These are phyloP conservation scores for Drosophila lowei DNA, from an alignment of 1,140 invertebrate species.

Conservation along the genomic window DNA sequence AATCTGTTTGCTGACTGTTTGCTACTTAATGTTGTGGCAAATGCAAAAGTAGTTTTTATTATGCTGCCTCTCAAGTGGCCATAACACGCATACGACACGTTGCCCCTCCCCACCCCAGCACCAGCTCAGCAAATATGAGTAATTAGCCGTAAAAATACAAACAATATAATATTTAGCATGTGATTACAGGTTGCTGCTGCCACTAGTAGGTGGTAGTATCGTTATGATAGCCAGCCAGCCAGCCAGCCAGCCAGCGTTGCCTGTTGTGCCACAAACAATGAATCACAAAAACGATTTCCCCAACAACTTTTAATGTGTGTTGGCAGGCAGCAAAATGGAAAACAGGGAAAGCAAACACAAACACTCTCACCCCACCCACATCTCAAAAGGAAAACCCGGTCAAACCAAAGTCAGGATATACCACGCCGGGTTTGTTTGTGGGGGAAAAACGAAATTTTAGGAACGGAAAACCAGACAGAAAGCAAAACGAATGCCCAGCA, in stretches of 20 bases:
- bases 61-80: conserved; percentile 57
- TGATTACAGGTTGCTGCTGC: conserved; percentile 53
- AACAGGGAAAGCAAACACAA: conserved; percentile 2
- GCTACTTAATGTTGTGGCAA: conserved; percentile 11
- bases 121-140: conserved; percentile 51
- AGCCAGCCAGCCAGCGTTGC: conserved; percentile 19
- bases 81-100: conserved; percentile 72
- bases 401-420: conserved; percentile 21
- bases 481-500: conserved; percentile 29
- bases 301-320: conserved; percentile 54
- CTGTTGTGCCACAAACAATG: conserved; percentile 52
- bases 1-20: conserved; percentile 14
- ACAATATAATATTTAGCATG: conserved; percentile 62
- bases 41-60: conserved; percentile 67
- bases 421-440: not conserved
- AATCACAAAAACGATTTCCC: conserved; percentile 73
- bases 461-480: conserved; percentile 10
- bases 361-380: not conserved
- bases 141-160: conserved; percentile 73
- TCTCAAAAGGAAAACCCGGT: conserved; percentile 12
- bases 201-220: conserved; percentile 14
- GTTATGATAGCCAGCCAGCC: conserved; percentile 42
- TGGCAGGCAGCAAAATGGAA: conserved; percentile 44
- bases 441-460: conserved; percentile 33
- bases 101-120: conserved; percentile 6